Base-by-base conservation (phyloP, 2,888 invertebrate genomes). In the Limnephilus marmoratus region DNA sequence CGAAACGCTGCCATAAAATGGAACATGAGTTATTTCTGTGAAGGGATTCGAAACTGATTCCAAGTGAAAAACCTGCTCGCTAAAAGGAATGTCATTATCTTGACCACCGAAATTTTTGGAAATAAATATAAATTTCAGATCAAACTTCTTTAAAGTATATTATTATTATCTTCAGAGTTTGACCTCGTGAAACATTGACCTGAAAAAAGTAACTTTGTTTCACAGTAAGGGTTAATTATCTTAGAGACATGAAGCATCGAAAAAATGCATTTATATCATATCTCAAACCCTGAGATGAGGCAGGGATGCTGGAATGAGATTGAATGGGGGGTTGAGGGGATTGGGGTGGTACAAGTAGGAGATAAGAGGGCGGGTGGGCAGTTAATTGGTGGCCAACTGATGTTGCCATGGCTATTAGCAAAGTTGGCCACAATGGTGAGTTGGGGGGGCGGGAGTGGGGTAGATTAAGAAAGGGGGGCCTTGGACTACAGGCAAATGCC, bases 331-430 rank as follows among this genome's bases (percentile, higher is more conserved):
- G 18, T 31, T 31, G 82, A 34, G 34, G 31, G 82, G 12, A 18
- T 68, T 82, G 81, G 18, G 45, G 18, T 45, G 7, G 37, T 41
- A n/a, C 12, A 45, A 37, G 85, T 85, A 41, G 85, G 86, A 86
- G 13, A 34, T 81, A 86, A 90, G 45, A 82, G 68, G 53, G 81
- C 53, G 41, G 68, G 53, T 49, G 86, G 68, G 86, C 81, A 90
- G 68, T 92, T 93, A 93, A 93, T 93, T 93, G 92, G 90, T 81
- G 92, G 85, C 91, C 86, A 90, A 41, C 92, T 91, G 93, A 91
- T 92, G 93, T 92, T 92, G 92, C 91, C 90, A 81, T 29, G 88
- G 91, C 92, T 91, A 92, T 92, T 92, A 92, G 92, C 81, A 90
- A 91, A 91, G 89, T 86, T 83, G 90, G 68, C 89, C 85, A 81